phyloP scores from a whole-genome alignment of 2,888 invertebrate genomes.

The Nemotelus pantherinus region DNA sequence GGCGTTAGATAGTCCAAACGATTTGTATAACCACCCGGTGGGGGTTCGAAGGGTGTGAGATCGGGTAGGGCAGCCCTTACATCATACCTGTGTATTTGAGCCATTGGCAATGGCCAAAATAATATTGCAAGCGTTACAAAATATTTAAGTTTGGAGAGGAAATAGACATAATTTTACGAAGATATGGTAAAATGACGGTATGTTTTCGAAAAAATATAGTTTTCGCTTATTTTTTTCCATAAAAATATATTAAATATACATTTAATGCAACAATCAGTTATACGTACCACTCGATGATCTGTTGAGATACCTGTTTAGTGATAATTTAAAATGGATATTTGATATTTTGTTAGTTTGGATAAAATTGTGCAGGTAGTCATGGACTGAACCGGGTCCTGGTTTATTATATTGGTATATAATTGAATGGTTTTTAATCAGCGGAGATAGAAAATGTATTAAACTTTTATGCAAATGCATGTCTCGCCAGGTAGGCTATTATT shows the following conservation, averaged over 20 bases:
- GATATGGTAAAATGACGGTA: background rate
- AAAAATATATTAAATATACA: slow-evolving; percentile 25
- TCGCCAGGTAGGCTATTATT: too few relatives aligned
- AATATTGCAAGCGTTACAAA: slow-evolving; percentile 26
- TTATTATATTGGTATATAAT: background rate
- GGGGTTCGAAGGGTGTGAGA: slow-evolving; percentile 81
- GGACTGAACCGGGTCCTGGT: background rate
- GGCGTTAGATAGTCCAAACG: slow-evolving; percentile 72
- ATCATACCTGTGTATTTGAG: slow-evolving; percentile 79
- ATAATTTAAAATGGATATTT: background rate
- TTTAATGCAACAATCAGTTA: slow-evolving; percentile 49
- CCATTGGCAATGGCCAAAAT: slow-evolving; percentile 45
- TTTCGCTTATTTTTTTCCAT: background rate
- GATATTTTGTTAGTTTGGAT: background rate
- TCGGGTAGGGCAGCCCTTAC: slow-evolving; percentile 92
- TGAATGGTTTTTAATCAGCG: background rate
- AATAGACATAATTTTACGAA: background rate
- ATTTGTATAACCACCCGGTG: slow-evolving; percentile 76
- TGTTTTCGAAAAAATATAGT: background rate
- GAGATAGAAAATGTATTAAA: background rate
- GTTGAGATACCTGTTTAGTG: background rate
- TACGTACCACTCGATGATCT: slow-evolving; percentile 48
- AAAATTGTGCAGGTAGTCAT: too few relatives aligned
- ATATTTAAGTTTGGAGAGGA: background rate
- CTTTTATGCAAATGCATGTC: too few relatives aligned